Base-by-base conservation (phyloP, 2,888 invertebrate genomes). In the Sabellastarte sp. region DNA sequence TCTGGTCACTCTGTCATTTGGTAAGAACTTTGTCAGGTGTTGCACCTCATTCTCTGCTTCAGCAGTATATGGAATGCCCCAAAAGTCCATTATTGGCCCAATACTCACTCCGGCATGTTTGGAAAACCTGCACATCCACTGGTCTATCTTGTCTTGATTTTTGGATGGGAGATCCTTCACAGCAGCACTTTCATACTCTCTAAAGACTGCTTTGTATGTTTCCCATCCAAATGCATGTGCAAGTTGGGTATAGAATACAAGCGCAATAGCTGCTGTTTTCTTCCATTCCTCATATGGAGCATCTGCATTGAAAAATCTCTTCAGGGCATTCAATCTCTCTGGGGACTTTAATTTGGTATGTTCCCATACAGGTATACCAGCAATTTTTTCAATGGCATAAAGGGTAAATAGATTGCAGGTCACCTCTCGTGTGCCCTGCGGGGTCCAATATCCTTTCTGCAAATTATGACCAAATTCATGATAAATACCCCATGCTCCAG, bases 401-500 rank as follows among this genome's bases (percentile, higher is more conserved):
- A 74, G 61, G 5, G 73, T 71, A 65, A 75, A 73, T 26, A 75
- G 68, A 56, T 75, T 75, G 55, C 65, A 66, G 2, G 74, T 74
- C 3, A 74, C 73, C 33, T 68, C 64, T 1, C 41, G 32, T 0
- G 70, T 69, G 3, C 72, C 73, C 2, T 63, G 60, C 32, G 73
- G 74, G 2, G 73, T 75, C 75, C 74, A 75, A 29, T 50, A 61
- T 2, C n/a, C 30, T 32, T 59, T 33, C 65, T 75, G 74, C 65
- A 75, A 63, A 60, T 75, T 75, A 65, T 76, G 74, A n/a, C 75
- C 75, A 2, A 75, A 57, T 61, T 75, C 75, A 57, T 75, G 75
- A 61, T 67, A 76, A 30, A 70, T 29, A 0, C 75, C 75, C 75
- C 75, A 75, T 10, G 51, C 57, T 4, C 72, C 74, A 5, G 59